Evolutionary conservation across 2,888 invertebrate species (phyloP), one percentile per base, ranked within the genome.

Genomic region (Meta bourneti): DNA sequence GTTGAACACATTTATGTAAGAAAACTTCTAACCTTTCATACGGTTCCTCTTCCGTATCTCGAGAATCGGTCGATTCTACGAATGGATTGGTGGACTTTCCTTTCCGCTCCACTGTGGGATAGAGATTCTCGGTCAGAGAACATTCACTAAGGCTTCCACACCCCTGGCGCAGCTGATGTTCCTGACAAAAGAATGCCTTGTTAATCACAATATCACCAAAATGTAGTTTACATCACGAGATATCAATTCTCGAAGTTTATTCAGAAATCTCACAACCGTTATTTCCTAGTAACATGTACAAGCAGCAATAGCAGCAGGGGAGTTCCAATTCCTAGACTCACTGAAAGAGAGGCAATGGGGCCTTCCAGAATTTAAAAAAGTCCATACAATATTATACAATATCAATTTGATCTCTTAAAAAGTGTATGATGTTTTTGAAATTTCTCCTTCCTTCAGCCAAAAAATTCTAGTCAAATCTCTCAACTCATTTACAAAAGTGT

Each of bases 31-130:
- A 61, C 61, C 61, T 61, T 61, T 61, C 61, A 61, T 61, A 61
- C 13, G 11, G 16, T 9, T 61, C 61, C 13, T 61, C 61, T 61
- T 61, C 61, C 5, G 61, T 61, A 9, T 61, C 61, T 61, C 61
- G 61, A 61, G 61, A 61, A 61, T 61, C 61, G 61, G 61, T 16
- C 5, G 61, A 61, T 61, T 61, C 61, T 16, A 61, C 61, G 61
- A 77, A 49, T 16, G 48, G n/a, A n/a, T 49, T 49, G 0, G 51
- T n/a, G 13, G 51, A 77, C 48, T 77, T 51, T 77, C 51, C 77
- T 49, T 49, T 77, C 13, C n/a, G 77, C n/a, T 77, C 77, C 51
- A 49, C 51, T 16, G 77, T 49, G n/a, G 79, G 87, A 87, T 87
- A 87, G 13, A 87, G 13, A 5, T 20, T 80, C 16, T 79, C 79